phyloP scores from a whole-genome alignment of 2,797 vertebrate species.

The Sparidentex hasta region DNA sequence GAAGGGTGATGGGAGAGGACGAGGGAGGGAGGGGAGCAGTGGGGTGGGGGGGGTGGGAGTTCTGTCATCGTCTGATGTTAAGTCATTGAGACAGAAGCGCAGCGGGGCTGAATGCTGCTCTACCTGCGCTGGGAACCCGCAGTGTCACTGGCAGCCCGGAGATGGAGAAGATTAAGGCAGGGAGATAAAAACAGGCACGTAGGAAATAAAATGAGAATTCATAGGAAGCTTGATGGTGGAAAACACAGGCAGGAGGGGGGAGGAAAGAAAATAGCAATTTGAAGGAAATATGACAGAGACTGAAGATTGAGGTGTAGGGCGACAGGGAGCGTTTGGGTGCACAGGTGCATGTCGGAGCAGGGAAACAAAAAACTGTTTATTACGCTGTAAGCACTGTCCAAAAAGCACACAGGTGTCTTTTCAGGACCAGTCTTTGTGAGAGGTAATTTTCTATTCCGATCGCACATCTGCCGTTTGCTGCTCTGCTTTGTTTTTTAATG shows the following conservation, averaged over 20 bases:
- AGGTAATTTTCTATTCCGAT: conserved; percentile 55
- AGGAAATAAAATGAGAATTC: conserved; percentile 71
- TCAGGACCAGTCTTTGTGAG: conserved; percentile 29
- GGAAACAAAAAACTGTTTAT: conserved; percentile 18
- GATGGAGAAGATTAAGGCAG: conserved; percentile 73
- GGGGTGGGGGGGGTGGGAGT: background rate
- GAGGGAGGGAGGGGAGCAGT: conserved; percentile 20
- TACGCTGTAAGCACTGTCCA: conserved; percentile 9
- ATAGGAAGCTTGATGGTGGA: conserved; percentile 58
- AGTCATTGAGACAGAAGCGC: conserved; percentile 80
- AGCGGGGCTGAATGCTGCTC: conserved; percentile 72
- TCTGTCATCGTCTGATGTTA: conserved; percentile 82
- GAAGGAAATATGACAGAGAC: conserved; percentile 47
- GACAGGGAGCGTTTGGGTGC: conserved; percentile 42
- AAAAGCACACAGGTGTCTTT: conserved; percentile 49
- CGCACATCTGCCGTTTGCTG: conserved; percentile 32
- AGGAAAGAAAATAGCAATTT: conserved; percentile 32
- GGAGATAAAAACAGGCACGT: conserved; percentile 62
- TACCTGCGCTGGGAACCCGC: conserved; percentile 76
- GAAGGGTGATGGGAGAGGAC: conserved; percentile 40
- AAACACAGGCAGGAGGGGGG: conserved; percentile 25
- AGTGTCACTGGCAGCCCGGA: conserved; percentile 61
- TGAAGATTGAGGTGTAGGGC: conserved; percentile 51
- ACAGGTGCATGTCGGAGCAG: conserved; percentile 35
- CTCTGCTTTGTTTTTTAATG: conserved; percentile 52